These are phyloP conservation scores for Diorhabda sublineata DNA, from an alignment of 1,140 invertebrate genomes.

Conservation along the genomic window DNA sequence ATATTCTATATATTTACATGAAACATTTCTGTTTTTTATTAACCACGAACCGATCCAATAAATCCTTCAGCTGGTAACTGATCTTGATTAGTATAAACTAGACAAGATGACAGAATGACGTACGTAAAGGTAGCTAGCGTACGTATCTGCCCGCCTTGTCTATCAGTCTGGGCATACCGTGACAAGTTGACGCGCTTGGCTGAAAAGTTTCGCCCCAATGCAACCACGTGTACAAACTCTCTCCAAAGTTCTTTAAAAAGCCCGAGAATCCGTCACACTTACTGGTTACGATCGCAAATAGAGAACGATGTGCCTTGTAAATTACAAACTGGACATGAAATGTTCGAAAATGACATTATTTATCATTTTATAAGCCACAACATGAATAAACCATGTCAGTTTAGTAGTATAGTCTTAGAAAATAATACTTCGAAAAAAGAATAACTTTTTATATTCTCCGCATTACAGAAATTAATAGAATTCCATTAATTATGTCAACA, in stretches of 20 bases:
- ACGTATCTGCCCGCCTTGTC: background rate
- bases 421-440: too few relatives aligned
- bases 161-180: background rate
- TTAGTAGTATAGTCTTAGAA: too few relatives aligned
- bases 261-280: background rate
- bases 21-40: background rate
- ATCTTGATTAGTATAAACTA: constrained; percentile 7
- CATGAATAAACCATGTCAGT: too few relatives aligned
- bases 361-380: too few relatives aligned
- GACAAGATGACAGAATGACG: constrained; percentile 4
- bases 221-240: background rate
- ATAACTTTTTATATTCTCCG: too few relatives aligned
- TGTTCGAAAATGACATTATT: too few relatives aligned
- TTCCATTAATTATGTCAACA: too few relatives aligned
- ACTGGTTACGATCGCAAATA: background rate
- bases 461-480: too few relatives aligned
- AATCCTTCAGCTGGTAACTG: constrained; percentile 5
- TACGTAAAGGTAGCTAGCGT: background rate
- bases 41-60: background rate
- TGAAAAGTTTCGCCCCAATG: constrained; percentile 1
- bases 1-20: too few relatives aligned
- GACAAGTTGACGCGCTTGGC: background rate
- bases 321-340: too few relatives aligned
- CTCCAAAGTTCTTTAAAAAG: background rate
- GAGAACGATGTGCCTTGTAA: too few relatives aligned